Evolutionary conservation across 1,140 invertebrate species (phyloP).

Genomic region (Nomia melanderi): DNA sequence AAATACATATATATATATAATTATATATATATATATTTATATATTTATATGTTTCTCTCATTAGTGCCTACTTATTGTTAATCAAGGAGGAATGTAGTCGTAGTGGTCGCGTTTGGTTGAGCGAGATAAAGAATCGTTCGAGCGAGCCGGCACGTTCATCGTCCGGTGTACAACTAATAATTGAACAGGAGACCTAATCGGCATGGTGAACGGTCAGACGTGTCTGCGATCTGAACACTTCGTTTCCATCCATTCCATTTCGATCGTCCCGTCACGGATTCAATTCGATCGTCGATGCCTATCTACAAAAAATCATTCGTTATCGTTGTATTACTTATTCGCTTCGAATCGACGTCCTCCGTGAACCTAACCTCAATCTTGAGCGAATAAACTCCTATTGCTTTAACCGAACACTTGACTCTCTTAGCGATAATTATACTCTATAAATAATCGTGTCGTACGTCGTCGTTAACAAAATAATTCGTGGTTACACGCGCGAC

Average conservation of each 20-base stretch:
- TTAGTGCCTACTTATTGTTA: constrained; percentile 78
- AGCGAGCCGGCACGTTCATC: constrained; percentile 73
- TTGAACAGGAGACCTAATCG: constrained; percentile 35
- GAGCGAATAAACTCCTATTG: too few relatives aligned
- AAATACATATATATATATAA: constrained; percentile 25
- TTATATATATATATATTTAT: constrained; percentile 38
- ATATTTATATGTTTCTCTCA: constrained; percentile 71
- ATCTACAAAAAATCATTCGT: too few relatives aligned
- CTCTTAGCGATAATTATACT: too few relatives aligned
- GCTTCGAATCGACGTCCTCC: too few relatives aligned
- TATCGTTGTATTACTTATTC: too few relatives aligned
- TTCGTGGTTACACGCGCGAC: too few relatives aligned
- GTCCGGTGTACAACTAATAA: constrained; percentile 59
- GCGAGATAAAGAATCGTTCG: constrained; percentile 74
- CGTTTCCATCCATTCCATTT: background rate
- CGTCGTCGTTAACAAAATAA: too few relatives aligned
- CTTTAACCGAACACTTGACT: too few relatives aligned
- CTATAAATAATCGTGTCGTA: too few relatives aligned
- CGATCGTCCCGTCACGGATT: too few relatives aligned
- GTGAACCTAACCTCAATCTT: too few relatives aligned
- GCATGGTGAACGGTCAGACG: background rate
- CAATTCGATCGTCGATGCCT: too few relatives aligned
- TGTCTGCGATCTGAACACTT: background rate
- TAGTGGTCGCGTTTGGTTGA: constrained; percentile 72
- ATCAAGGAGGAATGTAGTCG: constrained; percentile 77